Evolutionary conservation across 2,113 vertebrate species (phyloP).

Genomic region (Oplegnathus fasciatus): DNA sequence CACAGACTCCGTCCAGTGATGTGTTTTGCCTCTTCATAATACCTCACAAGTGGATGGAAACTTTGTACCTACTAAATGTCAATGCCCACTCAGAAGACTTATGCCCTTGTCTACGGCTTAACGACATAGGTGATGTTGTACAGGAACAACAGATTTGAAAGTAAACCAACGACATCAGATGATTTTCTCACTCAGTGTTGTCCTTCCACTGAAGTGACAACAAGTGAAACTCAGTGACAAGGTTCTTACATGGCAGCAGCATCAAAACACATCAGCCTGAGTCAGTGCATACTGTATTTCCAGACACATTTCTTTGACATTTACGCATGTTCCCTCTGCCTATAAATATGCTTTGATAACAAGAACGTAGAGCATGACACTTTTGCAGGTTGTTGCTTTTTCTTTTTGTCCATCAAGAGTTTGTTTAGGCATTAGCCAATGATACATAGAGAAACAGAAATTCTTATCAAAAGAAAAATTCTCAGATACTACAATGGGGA

Average conservation of each 20-base stretch:
- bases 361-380: not conserved
- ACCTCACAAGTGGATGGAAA: not conserved
- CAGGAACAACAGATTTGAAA: conserved; percentile 8
- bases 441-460: not conserved
- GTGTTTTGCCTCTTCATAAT: not conserved
- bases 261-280: conserved; percentile 30
- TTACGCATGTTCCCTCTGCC: not conserved
- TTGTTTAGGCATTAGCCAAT: not conserved
- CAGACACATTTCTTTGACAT: not conserved
- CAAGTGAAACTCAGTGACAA: conserved; percentile 30
- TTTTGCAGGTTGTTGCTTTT: not conserved
- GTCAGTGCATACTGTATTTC: not conserved
- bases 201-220: conserved; percentile 33
- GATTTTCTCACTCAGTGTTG: not conserved
- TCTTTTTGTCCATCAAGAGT: not conserved
- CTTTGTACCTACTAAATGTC: not conserved
- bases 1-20: not conserved
- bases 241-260: not conserved
- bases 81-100: not conserved
- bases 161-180: not conserved
- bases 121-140: not conserved
- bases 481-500: not conserved
- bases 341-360: not conserved
- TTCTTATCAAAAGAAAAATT: not conserved
- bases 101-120: not conserved